Percentiles rank a stretch among this genome's conserved stretches.
Conservation (phyloP, 2,888 invertebrate genomes). For the Drosophila diplacantha region DNA sequence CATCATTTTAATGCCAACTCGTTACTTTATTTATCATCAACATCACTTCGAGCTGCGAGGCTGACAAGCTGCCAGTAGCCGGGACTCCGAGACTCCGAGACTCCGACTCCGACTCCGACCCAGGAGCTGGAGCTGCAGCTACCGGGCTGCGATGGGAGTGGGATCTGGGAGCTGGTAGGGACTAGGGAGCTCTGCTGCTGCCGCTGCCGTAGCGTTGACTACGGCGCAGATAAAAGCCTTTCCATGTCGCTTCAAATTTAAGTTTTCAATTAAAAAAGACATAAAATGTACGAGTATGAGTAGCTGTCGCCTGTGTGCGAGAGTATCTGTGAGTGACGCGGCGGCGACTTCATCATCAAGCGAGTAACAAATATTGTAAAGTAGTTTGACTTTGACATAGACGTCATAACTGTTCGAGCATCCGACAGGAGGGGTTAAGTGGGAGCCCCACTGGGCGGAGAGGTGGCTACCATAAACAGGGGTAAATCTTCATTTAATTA, state of each 20-base stretch:
- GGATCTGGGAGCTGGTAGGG: constrained; percentile 10
- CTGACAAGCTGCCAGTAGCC: constrained; percentile 63
- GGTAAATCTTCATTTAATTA: constrained; percentile 24
- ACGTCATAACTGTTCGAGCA: constrained; percentile 63
- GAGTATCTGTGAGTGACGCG: constrained; percentile 51
- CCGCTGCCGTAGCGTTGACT: constrained; percentile 62
- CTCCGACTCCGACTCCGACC: background rate
- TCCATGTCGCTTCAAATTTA: constrained; percentile 72
- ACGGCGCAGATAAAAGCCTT: constrained; percentile 71
- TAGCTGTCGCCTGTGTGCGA: too few species aligned
- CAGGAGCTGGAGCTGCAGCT: constrained; percentile 31
- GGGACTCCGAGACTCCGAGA: constrained; percentile 6
- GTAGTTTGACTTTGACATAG: constrained; percentile 68
- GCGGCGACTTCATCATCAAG: constrained; percentile 18
- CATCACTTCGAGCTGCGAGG: constrained; percentile 62
- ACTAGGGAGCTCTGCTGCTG: constrained; percentile 38
- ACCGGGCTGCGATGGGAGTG: constrained; percentile 31
- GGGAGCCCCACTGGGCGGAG: constrained; percentile 13
- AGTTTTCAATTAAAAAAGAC: constrained; percentile 73
- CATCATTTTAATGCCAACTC: constrained; percentile 72
- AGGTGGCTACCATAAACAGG: background rate
- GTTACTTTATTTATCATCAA: constrained; percentile 72
- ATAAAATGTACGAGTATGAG: constrained; percentile 58
- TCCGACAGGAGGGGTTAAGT: constrained; percentile 33
- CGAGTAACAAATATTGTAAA: constrained; percentile 60